Conservation (phyloP, 2,113 vertebrate genomes). For the Sakesphorus luctuosus region DNA sequence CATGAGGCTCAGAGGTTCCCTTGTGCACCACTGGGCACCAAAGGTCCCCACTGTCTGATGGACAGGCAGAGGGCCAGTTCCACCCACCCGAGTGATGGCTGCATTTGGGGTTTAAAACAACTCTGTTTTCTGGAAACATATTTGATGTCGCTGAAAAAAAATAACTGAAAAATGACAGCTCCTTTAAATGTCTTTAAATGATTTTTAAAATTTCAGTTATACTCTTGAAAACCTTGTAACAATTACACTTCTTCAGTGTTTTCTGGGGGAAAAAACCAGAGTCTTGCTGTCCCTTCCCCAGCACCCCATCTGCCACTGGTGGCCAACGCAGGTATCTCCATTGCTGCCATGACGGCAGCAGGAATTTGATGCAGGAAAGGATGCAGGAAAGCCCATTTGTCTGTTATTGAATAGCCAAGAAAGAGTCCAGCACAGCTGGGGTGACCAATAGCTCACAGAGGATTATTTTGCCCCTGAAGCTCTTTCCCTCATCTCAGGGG, state of each 20-base stretch:
- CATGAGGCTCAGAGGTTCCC: not conserved
- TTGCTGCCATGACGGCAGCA: not conserved
- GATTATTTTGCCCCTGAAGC: not conserved
- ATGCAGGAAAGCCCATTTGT: not conserved
- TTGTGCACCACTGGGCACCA: not conserved
- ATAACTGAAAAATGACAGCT: not conserved
- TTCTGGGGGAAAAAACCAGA: not conserved
- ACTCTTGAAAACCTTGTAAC: not conserved
- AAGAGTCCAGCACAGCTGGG: not conserved
- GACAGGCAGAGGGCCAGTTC: not conserved
- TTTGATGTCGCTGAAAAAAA: not conserved
- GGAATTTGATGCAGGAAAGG: not conserved
- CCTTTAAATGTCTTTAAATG: not conserved
- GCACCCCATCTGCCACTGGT: not conserved
- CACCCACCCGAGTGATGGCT: not conserved
- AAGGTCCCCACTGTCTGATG: not conserved
- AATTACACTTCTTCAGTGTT: not conserved
- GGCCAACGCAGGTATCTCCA: not conserved
- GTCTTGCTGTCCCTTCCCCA: not conserved
- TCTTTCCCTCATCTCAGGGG: not conserved
- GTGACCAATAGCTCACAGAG: not conserved
- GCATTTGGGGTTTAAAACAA: not conserved
- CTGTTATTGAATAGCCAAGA: not conserved
- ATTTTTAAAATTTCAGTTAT: not conserved
- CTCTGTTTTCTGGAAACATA: not conserved